Evolutionary conservation across 1,140 invertebrate genomes (phyloP).

Genomic region (Drosophila sp.): DNA sequence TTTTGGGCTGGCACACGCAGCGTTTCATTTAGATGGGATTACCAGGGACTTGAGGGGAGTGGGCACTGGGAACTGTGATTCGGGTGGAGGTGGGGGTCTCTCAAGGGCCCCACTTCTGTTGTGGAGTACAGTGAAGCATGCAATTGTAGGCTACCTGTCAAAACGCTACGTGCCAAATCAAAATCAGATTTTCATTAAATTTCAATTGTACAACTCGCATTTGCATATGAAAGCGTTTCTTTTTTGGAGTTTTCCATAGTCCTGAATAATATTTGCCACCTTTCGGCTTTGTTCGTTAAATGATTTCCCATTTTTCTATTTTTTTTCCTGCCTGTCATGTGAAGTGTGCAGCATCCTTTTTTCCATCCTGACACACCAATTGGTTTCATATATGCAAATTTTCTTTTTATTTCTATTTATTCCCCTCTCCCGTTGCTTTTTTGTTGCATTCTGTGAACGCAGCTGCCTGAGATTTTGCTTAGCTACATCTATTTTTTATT

Average conservation of each 20-base stretch:
- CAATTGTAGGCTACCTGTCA: constrained; percentile 29
- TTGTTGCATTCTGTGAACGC: constrained; percentile 46
- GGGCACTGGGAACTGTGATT: neutral
- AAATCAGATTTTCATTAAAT: constrained; percentile 71
- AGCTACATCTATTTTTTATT: constrained; percentile 39
- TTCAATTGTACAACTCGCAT: constrained; percentile 58
- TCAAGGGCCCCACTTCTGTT: constrained; percentile 63
- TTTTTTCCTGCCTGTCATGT: constrained; percentile 56
- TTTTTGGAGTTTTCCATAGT: constrained; percentile 39
- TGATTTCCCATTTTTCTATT: constrained; percentile 64
- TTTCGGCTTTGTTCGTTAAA: constrained; percentile 65
- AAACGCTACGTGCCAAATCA: constrained; percentile 75
- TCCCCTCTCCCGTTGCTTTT: constrained; percentile 35
- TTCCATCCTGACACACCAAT: constrained; percentile 39
- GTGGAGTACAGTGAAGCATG: constrained; percentile 36
- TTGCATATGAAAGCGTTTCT: constrained; percentile 79
- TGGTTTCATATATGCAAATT: constrained; percentile 79
- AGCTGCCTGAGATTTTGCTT: constrained; percentile 55
- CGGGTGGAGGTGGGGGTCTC: neutral
- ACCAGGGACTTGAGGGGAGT: constrained; percentile 23
- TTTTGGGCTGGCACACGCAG: constrained; percentile 52
- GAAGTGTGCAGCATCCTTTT: constrained; percentile 60
- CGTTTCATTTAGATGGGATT: constrained; percentile 75
- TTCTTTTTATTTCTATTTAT: constrained; percentile 29
- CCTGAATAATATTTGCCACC: constrained; percentile 72